phyloP scores from a whole-genome alignment of 2,113 vertebrate genomes.

The Eurypyga helias region DNA sequence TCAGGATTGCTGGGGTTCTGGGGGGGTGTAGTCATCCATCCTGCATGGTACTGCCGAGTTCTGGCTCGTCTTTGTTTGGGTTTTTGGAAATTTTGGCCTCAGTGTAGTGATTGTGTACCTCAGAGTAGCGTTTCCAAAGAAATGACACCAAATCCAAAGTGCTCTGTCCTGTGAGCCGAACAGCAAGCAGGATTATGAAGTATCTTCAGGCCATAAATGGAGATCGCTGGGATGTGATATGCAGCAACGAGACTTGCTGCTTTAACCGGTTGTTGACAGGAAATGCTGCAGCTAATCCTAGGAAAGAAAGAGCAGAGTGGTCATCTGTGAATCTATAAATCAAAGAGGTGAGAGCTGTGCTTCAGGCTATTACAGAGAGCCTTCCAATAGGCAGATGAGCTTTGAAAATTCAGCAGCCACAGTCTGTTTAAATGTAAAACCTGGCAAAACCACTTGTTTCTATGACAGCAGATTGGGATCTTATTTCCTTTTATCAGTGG shows the following conservation, averaged over 20 bases:
- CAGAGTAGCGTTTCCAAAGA: background rate
- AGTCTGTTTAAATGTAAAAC: constrained; percentile 37
- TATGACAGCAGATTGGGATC: background rate
- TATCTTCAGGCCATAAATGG: constrained; percentile 15
- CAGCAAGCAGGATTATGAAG: background rate
- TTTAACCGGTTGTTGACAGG: background rate
- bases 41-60: background rate
- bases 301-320: background rate
- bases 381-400: background rate
- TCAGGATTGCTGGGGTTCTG: background rate
- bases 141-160: background rate
- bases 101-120: background rate
- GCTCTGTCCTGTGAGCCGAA: background rate
- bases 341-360: background rate
- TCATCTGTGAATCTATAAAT: background rate
- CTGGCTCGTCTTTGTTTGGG: background rate
- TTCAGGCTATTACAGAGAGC: background rate
- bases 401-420: constrained; percentile 46
- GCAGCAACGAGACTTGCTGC: background rate
- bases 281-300: constrained; percentile 45
- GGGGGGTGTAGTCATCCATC: background rate
- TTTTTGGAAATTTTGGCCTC: background rate
- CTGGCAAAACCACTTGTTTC: background rate
- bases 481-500: background rate
- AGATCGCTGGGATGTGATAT: background rate